Conservation (phyloP, 1,140 invertebrate genomes). For the Tetramorium parvispinum region DNA sequence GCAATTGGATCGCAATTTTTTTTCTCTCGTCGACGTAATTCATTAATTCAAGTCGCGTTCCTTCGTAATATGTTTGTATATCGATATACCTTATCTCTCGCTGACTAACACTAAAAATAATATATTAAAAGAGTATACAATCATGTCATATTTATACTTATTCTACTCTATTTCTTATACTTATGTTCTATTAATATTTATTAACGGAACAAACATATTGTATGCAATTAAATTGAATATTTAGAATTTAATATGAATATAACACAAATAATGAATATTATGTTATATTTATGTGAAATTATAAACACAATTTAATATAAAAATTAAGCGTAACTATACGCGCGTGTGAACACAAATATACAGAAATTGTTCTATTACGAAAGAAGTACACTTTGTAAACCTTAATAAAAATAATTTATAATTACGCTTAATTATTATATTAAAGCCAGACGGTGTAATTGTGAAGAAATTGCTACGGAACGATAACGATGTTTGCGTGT, state of each 20-base stretch:
- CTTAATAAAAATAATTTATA: not conserved
- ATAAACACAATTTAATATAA: not conserved
- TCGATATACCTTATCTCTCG: not conserved
- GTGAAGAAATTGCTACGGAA: not conserved
- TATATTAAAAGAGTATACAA: not conserved
- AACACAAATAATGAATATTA: not conserved
- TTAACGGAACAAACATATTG: not conserved
- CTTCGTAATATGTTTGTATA: not conserved
- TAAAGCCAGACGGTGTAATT: not conserved
- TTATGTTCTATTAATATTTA: not conserved
- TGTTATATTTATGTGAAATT: not conserved
- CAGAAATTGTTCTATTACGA: not conserved
- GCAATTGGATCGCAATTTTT: conserved; percentile 6
- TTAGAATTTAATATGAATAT: not conserved
- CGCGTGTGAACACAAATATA: not conserved
- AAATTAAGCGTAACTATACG: no score
- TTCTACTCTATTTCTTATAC: not conserved
- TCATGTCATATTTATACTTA: not conserved
- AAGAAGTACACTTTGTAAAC: not conserved
- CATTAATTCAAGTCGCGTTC: not conserved
- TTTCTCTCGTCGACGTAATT: not conserved
- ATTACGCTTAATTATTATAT: not conserved
- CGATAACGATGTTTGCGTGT: not conserved
- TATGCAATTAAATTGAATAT: not conserved
- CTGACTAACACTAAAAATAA: not conserved